Conservation (phyloP, 1,140 invertebrate genomes). For the Paralvinella palmiformis region DNA sequence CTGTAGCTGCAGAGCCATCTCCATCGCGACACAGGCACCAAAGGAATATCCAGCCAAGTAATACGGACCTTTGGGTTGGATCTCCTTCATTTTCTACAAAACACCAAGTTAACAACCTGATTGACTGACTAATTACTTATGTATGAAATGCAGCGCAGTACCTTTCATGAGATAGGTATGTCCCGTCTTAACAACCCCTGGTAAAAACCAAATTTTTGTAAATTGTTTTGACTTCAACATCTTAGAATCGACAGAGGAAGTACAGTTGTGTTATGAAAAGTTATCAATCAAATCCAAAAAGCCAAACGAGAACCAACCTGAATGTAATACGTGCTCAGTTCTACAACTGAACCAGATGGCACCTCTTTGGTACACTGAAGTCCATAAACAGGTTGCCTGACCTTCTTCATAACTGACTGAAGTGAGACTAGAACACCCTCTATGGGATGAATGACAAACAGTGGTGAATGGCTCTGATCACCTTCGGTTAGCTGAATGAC, state of each 20-base stretch:
- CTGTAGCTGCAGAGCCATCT: conserved; percentile 83
- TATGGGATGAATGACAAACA: conserved; percentile 84
- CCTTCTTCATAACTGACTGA: conserved; percentile 49
- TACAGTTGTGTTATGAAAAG: too few relatives aligned
- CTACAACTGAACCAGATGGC: conserved; percentile 64
- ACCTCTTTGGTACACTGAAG: conserved; percentile 76
- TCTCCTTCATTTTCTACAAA: conserved; percentile 60
- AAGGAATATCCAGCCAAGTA: conserved; percentile 88
- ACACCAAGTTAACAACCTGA: too few relatives aligned
- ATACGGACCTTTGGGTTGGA: conserved; percentile 79
- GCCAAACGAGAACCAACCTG: conserved; percentile 45
- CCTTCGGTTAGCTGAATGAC: conserved; percentile 51
- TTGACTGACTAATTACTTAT: too few relatives aligned
- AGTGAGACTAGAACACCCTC: conserved; percentile 76
- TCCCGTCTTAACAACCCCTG: too few relatives aligned
- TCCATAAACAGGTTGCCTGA: conserved; percentile 77
- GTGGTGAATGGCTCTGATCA: conserved; percentile 45
- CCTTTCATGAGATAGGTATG: too few relatives aligned
- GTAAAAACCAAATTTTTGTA: too few relatives aligned
- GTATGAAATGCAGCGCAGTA: too few relatives aligned
- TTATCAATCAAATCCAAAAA: too few relatives aligned
- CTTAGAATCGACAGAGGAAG: too few relatives aligned
- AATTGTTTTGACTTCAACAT: too few relatives aligned
- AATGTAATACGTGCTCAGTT: conserved; percentile 74
- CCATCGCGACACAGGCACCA: conserved; percentile 84